These are phyloP conservation scores for Pantherophis alleghaniensis DNA, from an alignment of 2,797 vertebrate species.

Conservation along the genomic window DNA sequence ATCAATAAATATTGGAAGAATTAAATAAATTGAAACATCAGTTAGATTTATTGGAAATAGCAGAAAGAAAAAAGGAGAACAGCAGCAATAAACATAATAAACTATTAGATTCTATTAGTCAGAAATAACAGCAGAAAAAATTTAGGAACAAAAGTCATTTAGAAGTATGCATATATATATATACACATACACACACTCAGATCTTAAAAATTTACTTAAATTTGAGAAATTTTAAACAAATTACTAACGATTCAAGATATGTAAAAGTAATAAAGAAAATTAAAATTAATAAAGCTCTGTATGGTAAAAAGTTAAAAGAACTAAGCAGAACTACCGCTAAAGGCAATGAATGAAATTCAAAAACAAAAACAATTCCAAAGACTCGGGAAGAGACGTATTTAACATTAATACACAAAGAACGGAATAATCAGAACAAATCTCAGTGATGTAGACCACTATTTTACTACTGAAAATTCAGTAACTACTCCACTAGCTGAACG, in stretches of 20 bases:
- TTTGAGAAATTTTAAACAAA: not conserved
- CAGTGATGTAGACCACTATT: not conserved
- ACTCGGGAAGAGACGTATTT: not conserved
- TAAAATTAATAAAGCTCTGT: not conserved
- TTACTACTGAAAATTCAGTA: not conserved
- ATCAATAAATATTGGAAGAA: not conserved
- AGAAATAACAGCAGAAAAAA: not conserved
- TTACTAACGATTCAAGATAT: not conserved
- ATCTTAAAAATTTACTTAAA: not conserved
- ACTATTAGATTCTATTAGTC: not conserved
- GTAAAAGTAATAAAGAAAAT: not conserved
- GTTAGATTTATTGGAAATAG: not conserved
- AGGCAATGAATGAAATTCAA: not conserved
- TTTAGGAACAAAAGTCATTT: not conserved
- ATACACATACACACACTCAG: too few species aligned
- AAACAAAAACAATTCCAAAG: not conserved
- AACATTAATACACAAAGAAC: not conserved
- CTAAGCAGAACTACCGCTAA: not conserved
- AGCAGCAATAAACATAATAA: not conserved
- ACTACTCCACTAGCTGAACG: not conserved
- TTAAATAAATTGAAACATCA: not conserved
- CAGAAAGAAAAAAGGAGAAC: not conserved
- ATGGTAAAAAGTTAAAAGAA: not conserved
- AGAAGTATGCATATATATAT: not conserved
- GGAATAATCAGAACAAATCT: not conserved